Conservation (phyloP, 2,888 invertebrate species). For the Synergus itoensis region DNA sequence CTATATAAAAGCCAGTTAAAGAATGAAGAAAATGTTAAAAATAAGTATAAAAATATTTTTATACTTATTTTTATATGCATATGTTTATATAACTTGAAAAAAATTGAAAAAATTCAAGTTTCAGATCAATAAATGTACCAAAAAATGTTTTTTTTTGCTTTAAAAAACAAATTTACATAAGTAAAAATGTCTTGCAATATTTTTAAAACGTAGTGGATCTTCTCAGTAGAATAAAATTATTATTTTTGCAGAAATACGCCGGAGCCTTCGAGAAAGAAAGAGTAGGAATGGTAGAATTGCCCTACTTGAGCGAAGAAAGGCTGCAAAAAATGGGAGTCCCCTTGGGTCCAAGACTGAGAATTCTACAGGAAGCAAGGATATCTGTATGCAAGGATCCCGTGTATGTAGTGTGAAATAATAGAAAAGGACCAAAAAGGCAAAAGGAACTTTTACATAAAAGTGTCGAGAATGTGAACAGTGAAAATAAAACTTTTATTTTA, state of each 20-base stretch:
- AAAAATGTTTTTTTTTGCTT: too few relatives aligned
- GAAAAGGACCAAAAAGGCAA: not conserved
- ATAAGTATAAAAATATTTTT: not conserved
- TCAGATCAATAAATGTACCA: too few relatives aligned
- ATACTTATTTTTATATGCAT: too few relatives aligned
- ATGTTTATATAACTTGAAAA: too few relatives aligned
- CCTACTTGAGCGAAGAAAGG: slow-evolving; percentile 93
- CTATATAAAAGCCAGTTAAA: not conserved
- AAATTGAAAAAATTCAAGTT: too few relatives aligned
- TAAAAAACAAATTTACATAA: not conserved
- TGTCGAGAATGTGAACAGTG: slow-evolving; percentile 40
- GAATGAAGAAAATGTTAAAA: not conserved
- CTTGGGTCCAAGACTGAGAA: slow-evolving; percentile 91
- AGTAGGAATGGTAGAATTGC: slow-evolving; percentile 93
- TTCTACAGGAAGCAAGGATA: slow-evolving; percentile 90
- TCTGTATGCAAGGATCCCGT: slow-evolving; percentile 82
- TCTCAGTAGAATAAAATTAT: slow-evolving; percentile 42
- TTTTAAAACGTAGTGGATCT: not conserved
- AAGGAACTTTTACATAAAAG: slow-evolving; percentile 18
- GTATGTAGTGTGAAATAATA: slow-evolving; percentile 78
- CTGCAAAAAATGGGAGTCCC: slow-evolving; percentile 94
- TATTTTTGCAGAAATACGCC: slow-evolving; percentile 89
- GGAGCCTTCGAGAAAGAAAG: slow-evolving; percentile 90
- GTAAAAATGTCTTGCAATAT: not conserved
- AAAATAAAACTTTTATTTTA: slow-evolving; percentile 35